Percentiles rank a stretch among this genome's conserved stretches.
Conservation (phyloP, 1,140 invertebrate species). For the Drosophila teissieri region DNA sequence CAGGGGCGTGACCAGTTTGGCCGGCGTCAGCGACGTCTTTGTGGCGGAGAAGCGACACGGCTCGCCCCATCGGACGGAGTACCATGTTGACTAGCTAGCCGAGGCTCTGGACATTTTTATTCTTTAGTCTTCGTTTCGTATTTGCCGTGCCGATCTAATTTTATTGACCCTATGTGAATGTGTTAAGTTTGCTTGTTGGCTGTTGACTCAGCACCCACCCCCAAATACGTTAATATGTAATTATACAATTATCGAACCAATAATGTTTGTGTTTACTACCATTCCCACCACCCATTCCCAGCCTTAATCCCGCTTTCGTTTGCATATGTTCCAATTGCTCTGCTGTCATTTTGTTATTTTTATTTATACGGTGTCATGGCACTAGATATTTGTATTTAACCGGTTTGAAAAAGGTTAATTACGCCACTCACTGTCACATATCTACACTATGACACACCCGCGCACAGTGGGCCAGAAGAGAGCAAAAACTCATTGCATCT, state of each 20-base stretch:
- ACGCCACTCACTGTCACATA: constrained; percentile 15
- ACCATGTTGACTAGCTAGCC: constrained; percentile 68
- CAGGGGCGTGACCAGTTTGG: constrained; percentile 73
- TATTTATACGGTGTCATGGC: constrained; percentile 28
- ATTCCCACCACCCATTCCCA: neutral
- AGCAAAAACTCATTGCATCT: neutral
- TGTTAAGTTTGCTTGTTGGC: constrained; percentile 40
- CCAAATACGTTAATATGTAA: constrained; percentile 10
- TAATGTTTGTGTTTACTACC: neutral
- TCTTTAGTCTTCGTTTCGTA: constrained; percentile 54
- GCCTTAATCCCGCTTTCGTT: constrained; percentile 19
- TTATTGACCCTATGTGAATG: constrained; percentile 3
- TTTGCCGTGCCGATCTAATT: constrained; percentile 9
- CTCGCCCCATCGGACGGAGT: constrained; percentile 69
- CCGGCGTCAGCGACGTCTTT: constrained; percentile 73
- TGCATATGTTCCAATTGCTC: constrained; percentile 9
- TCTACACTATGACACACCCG: constrained; percentile 26
- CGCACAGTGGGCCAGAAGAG: constrained; percentile 10
- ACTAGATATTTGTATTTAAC: constrained; percentile 35
- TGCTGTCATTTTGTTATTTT: constrained; percentile 44
- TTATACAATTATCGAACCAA: constrained; percentile 30
- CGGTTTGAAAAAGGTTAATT: constrained; percentile 53
- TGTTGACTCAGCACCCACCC: constrained; percentile 10
- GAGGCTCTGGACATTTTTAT: constrained; percentile 68
- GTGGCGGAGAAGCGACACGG: constrained; percentile 70